Percentiles rank a stretch among this genome's conserved stretches.
phyloP scores from a whole-genome alignment of 2,888 invertebrate genomes.

The Diadromus collaris region DNA sequence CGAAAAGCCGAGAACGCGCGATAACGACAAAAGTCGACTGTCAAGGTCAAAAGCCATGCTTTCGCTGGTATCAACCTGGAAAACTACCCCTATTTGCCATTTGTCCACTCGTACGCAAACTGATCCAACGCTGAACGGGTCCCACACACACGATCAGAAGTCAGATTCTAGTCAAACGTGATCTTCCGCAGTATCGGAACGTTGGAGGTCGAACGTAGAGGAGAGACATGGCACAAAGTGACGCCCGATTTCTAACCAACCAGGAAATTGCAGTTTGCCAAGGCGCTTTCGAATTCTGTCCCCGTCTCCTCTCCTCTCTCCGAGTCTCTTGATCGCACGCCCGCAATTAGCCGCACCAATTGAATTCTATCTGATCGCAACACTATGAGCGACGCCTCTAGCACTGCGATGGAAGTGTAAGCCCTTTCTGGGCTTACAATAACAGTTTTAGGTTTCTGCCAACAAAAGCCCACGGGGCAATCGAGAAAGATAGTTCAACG shows the following conservation, averaged over 20 bases:
- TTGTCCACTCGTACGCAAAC: background rate
- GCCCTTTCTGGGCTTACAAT: constrained; percentile 48
- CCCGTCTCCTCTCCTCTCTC: background rate
- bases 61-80: background rate
- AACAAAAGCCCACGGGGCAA: constrained; percentile 34
- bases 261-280: constrained; percentile 1
- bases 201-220: background rate
- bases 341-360: constrained; percentile 27
- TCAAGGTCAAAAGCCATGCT: constrained; percentile 24
- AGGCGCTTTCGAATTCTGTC: background rate
- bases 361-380: constrained; percentile 1
- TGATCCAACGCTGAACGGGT: background rate
- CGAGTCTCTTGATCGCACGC: constrained; percentile 10
- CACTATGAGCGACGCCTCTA: constrained; percentile 26
- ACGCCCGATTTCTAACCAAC: background rate
- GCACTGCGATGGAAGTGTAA: constrained; percentile 14
- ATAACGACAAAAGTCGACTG: constrained; percentile 60
- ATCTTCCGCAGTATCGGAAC: background rate
- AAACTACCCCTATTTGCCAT: background rate
- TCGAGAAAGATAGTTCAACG: constrained; percentile 34
- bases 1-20: constrained; percentile 46
- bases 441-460: constrained; percentile 36
- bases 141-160: background rate
- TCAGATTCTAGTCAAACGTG: background rate
- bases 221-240: background rate